Conservation (phyloP, 2,797 vertebrate genomes). For the Melanotaenia parkinsoni region DNA sequence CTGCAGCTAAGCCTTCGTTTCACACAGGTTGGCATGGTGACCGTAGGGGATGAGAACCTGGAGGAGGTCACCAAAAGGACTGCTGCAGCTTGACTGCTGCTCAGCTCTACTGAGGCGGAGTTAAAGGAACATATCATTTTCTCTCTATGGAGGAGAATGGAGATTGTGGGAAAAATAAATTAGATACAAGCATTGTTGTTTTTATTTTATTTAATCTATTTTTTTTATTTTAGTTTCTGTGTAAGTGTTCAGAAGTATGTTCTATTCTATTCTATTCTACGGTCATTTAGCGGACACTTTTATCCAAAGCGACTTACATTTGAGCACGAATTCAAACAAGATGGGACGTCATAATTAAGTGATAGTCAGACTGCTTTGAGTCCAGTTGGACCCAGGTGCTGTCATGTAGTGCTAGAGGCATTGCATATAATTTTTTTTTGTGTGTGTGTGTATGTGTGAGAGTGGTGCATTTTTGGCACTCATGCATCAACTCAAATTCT, state of each 20-base stretch:
- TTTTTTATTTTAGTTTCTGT: not conserved
- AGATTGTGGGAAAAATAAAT: conserved; percentile 29
- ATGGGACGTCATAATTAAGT: too few relatives aligned
- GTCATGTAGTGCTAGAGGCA: too few relatives aligned
- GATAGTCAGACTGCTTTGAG: too few relatives aligned
- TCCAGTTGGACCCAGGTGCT: too few relatives aligned
- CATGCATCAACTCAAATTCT: conserved; percentile 39
- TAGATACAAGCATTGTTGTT: conserved; percentile 6
- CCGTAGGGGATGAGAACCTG: conserved; percentile 50
- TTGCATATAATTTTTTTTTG: too few relatives aligned
- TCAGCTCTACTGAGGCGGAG: conserved; percentile 8
- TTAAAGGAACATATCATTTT: conserved; percentile 20
- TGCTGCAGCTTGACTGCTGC: conserved; percentile 18
- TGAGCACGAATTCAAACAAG: too few relatives aligned
- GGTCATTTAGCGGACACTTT: too few relatives aligned
- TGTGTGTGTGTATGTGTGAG: not conserved
- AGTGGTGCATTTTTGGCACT: conserved; percentile 3
- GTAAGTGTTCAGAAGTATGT: not conserved
- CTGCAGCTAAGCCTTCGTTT: conserved; percentile 57
- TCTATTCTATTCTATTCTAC: too few relatives aligned
- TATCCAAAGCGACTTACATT: too few relatives aligned
- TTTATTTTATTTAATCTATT: not conserved
- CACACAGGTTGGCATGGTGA: conserved; percentile 77
- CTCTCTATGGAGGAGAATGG: conserved; percentile 14
- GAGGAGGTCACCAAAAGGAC: conserved; percentile 58